Conservation (phyloP, 2,888 invertebrate species). For the Lasioglossum pauxillum region DNA sequence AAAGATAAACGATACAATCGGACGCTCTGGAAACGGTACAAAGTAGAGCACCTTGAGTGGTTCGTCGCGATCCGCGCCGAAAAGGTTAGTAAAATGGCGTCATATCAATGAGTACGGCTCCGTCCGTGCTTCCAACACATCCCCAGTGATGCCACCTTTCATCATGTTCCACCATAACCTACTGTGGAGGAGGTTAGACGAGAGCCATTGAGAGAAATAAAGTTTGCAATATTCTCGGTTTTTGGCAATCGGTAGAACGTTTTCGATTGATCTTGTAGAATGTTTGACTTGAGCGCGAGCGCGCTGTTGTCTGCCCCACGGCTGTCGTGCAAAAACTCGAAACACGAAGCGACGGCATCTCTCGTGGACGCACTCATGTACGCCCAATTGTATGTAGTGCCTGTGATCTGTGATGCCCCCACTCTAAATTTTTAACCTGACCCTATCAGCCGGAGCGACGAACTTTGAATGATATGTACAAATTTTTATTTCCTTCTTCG, state of each 20-base stretch:
- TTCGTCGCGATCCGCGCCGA: constrained; percentile 75
- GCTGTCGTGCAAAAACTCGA: constrained; percentile 67
- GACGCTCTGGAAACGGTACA: constrained; percentile 37
- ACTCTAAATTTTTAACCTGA: constrained; percentile 38
- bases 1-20: constrained; percentile 34
- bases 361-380: constrained; percentile 67
- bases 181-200: constrained; percentile 73
- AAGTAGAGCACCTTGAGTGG: constrained; percentile 55
- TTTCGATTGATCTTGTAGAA: constrained; percentile 35
- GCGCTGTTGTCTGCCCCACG: constrained; percentile 56
- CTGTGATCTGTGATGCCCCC: constrained; percentile 32
- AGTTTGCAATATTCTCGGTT: background rate
- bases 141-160: constrained; percentile 81
- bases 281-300: constrained; percentile 55
- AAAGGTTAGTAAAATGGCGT: constrained; percentile 85
- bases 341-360: constrained; percentile 72
- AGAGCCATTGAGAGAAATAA: constrained; percentile 25
- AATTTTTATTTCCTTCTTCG: constrained; percentile 14
- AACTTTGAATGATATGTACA: constrained; percentile 26
- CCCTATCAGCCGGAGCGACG: constrained; percentile 34
- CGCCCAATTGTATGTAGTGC: constrained; percentile 56
- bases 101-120: constrained; percentile 79
- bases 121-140: constrained; percentile 72
- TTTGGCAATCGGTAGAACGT: constrained; percentile 16
- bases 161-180: constrained; percentile 72